phyloP scores from a whole-genome alignment of 2,888 invertebrate species.

The Corythucha ciliata region DNA sequence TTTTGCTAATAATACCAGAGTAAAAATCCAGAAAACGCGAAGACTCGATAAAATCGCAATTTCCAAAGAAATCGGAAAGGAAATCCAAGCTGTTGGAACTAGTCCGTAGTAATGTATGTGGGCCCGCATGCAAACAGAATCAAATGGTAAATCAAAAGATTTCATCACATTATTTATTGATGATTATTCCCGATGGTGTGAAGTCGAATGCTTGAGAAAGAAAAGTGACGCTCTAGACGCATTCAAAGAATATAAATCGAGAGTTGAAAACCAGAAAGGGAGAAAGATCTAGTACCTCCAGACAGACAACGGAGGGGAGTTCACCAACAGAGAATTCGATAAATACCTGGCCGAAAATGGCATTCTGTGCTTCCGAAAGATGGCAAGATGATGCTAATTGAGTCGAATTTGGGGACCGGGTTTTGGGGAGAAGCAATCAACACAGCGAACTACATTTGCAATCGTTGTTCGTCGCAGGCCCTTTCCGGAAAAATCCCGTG shows the following conservation, averaged over 20 bases:
- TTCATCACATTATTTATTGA: neutral
- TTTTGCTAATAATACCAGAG: too few species aligned
- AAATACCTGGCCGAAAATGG: neutral
- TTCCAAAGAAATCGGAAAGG: too few species aligned
- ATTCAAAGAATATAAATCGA: too few species aligned
- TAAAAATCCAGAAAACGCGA: too few species aligned
- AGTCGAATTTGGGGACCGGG: slow-evolving; percentile 31
- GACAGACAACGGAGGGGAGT: neutral
- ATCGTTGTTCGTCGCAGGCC: too few species aligned
- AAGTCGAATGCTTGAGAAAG: neutral
- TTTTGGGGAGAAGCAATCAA: slow-evolving; percentile 36
- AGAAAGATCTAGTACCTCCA: too few species aligned
- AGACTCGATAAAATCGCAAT: too few species aligned
- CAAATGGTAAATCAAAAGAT: neutral
- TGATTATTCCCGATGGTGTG: neutral
- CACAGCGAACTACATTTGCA: slow-evolving; percentile 38
- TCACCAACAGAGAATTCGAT: neutral
- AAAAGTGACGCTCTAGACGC: neutral
- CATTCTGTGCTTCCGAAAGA: slow-evolving; percentile 33
- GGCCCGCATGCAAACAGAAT: neutral
- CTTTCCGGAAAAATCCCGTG: too few species aligned
- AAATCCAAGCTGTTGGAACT: too few species aligned
- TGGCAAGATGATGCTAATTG: slow-evolving; percentile 37
- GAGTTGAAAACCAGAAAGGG: too few species aligned
- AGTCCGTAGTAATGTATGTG: too few species aligned